These are phyloP conservation scores for Bicyclus anynana DNA, from an alignment of 1,140 invertebrate species.

Conservation along the genomic window DNA sequence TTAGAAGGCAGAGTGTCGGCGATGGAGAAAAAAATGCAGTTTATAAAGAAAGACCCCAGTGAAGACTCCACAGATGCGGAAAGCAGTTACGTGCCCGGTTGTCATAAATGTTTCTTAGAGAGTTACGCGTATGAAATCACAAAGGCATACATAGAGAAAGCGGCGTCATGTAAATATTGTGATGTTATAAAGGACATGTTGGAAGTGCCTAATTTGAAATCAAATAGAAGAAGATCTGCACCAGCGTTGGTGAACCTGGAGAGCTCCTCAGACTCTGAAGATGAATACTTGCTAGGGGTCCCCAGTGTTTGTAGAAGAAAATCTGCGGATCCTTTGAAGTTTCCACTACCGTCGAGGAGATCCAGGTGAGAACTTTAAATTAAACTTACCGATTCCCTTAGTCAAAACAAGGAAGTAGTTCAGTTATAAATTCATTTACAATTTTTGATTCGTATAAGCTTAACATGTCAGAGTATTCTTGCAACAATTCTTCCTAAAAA, in stretches of 20 bases:
- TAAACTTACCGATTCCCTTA: too few relatives aligned
- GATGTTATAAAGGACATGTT: conserved; percentile 71
- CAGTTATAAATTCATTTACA: too few relatives aligned
- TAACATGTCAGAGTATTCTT: too few relatives aligned
- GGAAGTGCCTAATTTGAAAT: conserved; percentile 51
- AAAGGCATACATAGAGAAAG: conserved; percentile 67
- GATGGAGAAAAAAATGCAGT: conserved; percentile 55
- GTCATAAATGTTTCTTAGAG: conserved; percentile 75
- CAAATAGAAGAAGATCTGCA: conserved; percentile 60
- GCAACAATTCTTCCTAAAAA: too few relatives aligned
- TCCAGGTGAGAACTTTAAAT: conserved; percentile 54
- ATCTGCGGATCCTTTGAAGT: conserved; percentile 68
- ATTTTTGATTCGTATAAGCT: too few relatives aligned
- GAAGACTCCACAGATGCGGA: conserved; percentile 72
- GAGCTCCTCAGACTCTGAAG: conserved; percentile 53
- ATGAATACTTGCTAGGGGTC: conserved; percentile 52
- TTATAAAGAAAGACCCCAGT: conserved; percentile 61
- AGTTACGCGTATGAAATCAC: conserved; percentile 72
- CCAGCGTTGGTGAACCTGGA: conserved; percentile 59
- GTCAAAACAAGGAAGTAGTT: too few relatives aligned
- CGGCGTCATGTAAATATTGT: conserved; percentile 70
- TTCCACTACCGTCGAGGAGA: conserved; percentile 57
- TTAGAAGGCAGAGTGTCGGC: conserved; percentile 36
- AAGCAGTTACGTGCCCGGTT: conserved; percentile 55
- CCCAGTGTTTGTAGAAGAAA: conserved; percentile 57